These are phyloP conservation scores for Isaurus tuberculatus DNA, from an alignment of 92 coral and sea anemone genomes.

Conservation along the genomic window DNA sequence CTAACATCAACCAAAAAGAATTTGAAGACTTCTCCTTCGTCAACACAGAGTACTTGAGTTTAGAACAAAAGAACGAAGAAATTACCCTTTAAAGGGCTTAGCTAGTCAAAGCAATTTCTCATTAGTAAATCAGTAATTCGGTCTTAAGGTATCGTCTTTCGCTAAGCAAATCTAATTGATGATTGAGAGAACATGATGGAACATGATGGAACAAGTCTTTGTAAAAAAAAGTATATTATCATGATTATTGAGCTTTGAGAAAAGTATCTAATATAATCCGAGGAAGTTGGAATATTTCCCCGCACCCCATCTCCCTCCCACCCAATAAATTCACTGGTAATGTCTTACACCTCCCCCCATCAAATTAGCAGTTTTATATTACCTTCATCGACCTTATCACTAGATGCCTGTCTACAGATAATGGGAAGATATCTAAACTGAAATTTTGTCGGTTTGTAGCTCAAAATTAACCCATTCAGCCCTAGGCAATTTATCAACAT, in stretches of 20 bases:
- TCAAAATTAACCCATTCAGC: no score
- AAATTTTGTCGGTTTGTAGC: no score
- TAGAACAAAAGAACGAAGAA: conserved; percentile 55
- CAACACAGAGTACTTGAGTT: conserved; percentile 78
- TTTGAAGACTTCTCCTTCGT: conserved; percentile 96
- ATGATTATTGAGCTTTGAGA: no score
- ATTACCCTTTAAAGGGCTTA: conserved; percentile 62
- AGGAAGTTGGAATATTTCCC: no score
- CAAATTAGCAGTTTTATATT: not conserved
- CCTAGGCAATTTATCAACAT: no score
- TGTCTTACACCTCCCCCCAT: not conserved
- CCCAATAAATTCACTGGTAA: not conserved
- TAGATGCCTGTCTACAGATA: not conserved
- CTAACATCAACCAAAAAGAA: conserved; percentile 96
- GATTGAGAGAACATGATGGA: not conserved
- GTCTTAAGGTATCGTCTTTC: not conserved
- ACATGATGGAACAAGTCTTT: no score
- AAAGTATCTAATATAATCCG: no score
- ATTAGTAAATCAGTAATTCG: not conserved
- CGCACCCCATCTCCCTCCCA: no score
- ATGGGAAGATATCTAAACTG: not conserved
- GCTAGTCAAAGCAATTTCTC: not conserved
- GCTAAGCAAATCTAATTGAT: not conserved
- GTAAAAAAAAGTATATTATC: no score
- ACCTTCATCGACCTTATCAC: not conserved